Conservation (phyloP, 2,888 invertebrate species). For the Troglohyphantes excavatus region DNA sequence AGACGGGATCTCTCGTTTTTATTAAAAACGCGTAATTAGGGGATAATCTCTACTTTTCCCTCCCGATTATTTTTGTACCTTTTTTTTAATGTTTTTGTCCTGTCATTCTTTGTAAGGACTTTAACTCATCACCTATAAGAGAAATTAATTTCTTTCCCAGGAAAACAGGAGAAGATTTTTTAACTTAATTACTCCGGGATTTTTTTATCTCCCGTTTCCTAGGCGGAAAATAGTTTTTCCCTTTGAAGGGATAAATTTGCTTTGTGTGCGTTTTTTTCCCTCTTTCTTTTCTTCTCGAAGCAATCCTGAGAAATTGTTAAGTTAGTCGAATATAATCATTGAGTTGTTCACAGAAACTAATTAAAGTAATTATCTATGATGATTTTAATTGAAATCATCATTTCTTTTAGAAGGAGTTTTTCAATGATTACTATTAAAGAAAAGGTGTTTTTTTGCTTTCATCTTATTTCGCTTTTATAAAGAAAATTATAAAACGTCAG, state of each 20-base stretch:
- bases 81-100: conserved; percentile 24
- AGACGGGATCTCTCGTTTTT: conserved; percentile 45
- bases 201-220: conserved; percentile 34
- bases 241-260: conserved; percentile 60
- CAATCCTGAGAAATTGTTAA: conserved; percentile 52
- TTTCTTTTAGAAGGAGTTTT: conserved; percentile 50
- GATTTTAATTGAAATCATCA: conserved; percentile 73
- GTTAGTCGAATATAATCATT: conserved; percentile 66
- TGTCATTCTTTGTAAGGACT: conserved; percentile 63
- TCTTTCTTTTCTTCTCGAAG: conserved; percentile 21
- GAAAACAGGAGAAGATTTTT: conserved; percentile 74
- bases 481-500: conserved; percentile 46
- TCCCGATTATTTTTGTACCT: conserved; percentile 65
- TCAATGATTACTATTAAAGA: conserved; percentile 25
- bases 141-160: conserved; percentile 75
- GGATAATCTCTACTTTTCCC: conserved; percentile 74
- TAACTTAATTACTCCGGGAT: conserved; percentile 76
- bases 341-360: conserved; percentile 62
- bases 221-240: conserved; percentile 33
- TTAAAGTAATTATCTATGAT: conserved; percentile 76
- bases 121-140: conserved; percentile 78
- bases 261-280: conserved; percentile 37
- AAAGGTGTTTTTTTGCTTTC: conserved; percentile 8
- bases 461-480: conserved; percentile 5
- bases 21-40: conserved; percentile 76